Evolutionary conservation across 2,888 invertebrate species (phyloP), one percentile per base, ranked within the genome.

Genomic region (Eulithis prunata): DNA sequence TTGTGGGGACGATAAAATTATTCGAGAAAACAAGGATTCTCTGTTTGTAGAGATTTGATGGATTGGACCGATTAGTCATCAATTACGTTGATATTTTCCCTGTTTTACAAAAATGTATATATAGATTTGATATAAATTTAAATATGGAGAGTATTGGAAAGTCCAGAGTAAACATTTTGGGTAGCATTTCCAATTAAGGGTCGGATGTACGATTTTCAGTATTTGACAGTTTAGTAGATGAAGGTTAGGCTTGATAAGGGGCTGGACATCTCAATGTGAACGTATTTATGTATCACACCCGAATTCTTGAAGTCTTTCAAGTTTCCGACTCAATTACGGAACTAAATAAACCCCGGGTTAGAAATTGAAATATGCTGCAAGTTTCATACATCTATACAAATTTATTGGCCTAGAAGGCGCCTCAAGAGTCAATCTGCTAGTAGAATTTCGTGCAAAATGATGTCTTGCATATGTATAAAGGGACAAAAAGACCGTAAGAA

Each of bases 201-300:
- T 74, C 66, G 71, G 69, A 67, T 62, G 64, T 66, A 62, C 65
- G 62, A 70, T 63, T 70, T 69, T 63, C 67, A 71, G 70, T 67
- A 69, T 69, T 70, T 70, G 73, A 71, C 71, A 73, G 70, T 69
- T 72, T 68, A 69, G 65, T 64, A 69, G 69, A 73, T 68, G 70
- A 62, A 70, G 72, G 72, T 74, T 66, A 66, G 70, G 64, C 67
- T 69, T 72, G 74, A 74, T 64, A 64, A 66, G 70, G 71, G 72
- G 64, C 71, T 69, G 64, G 65, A 70, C 65, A 57, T 43, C 59
- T 57, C 38, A 36, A 54, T 63, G 68, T 59, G 54, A 68, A 67
- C 68, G 64, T 70, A 70, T 72, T 71, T 71, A 69, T 65, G 64
- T 64, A 68, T 69, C 53, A 54, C 47, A 62, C 61, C 67, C 66